Evolutionary conservation across 2,113 vertebrate genomes (phyloP), one percentile per base, ranked within the genome.

Genomic region (Plotosus lineatus): DNA sequence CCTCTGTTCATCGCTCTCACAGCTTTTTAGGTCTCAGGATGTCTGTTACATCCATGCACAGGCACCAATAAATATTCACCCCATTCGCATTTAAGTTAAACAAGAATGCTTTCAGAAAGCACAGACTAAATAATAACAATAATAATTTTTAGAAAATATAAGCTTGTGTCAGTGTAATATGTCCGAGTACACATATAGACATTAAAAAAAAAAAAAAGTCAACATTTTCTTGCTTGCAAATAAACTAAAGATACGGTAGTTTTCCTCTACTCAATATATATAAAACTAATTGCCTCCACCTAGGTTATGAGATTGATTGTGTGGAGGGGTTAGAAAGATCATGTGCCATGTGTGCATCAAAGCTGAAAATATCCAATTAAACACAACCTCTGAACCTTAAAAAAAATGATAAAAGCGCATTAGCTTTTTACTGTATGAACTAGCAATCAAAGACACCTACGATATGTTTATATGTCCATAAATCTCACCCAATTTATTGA

Each of bases 21-120:
- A 0, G 1, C 77, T 77, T 76, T 85, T 80, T 83, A 78, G 81
- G 83, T 82, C 81, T 83, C 53, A 60, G 81, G 80, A 85, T 72
- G 77, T 75, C 42, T 28, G 19, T 83, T 65, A 63, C 23, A 6
- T 63, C 33, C 33, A 17, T 26, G 55, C 72, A 77, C 26, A 17
- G 14, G 55, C 74, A 60, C 38, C 53, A 42, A 51, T 79, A 17
- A 69, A 51, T 48, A n/a, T 44, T 65, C 42, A 33, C 40, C 28
- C 76, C 19, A 2, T 28, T 79, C 33, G 6, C 4, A 72, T 82
- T 80, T 50, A 38, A 65, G 63, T 51, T n/a, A n/a, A 51, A 51
- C n/a, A 69, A 78, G 58, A 42, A 51, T 74, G 68, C 73, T 65
- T 73, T 19, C 42, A 55, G 8, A 79, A n/a, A 42, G 58, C 17